phyloP scores from a whole-genome alignment of 2,113 vertebrate species.

The Dinomys branickii region DNA sequence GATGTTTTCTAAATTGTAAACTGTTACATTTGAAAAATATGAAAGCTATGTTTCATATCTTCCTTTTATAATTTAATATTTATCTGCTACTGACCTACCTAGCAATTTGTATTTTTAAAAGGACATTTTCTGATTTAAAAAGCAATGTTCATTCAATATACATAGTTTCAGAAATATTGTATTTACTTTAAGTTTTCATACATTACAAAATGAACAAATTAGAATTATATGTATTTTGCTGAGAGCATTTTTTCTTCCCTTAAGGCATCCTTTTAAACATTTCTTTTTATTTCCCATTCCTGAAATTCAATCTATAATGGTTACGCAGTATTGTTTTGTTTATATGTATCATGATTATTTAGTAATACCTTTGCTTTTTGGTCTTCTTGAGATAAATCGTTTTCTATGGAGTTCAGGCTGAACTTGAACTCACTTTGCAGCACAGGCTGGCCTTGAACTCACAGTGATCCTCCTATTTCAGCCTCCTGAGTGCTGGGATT shows the following conservation, averaged over 20 bases:
- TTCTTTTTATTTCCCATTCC: not conserved
- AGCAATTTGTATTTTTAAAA: not conserved
- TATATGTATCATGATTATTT: not conserved
- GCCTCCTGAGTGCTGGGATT: too few species aligned
- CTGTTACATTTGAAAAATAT: not conserved
- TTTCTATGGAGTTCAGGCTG: too few species aligned
- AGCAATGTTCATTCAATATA: not conserved
- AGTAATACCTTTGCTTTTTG: not conserved
- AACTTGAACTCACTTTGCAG: too few species aligned
- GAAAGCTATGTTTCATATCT: not conserved
- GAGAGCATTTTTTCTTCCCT: not conserved
- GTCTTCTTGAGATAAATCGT: too few species aligned
- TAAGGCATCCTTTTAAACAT: not conserved
- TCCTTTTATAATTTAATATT: not conserved
- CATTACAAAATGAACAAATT: not conserved
- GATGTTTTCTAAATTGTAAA: not conserved
- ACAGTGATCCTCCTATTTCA: too few species aligned
- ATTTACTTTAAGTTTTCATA: not conserved
- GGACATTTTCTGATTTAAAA: not conserved
- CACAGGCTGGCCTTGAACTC: too few species aligned
- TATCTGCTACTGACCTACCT: not conserved
- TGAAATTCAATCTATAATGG: not conserved
- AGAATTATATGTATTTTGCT: not conserved
- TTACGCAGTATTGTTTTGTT: not conserved
- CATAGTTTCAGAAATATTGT: not conserved